Base-by-base conservation (phyloP, 2,888 invertebrate species). In the Melanophora roralis region DNA sequence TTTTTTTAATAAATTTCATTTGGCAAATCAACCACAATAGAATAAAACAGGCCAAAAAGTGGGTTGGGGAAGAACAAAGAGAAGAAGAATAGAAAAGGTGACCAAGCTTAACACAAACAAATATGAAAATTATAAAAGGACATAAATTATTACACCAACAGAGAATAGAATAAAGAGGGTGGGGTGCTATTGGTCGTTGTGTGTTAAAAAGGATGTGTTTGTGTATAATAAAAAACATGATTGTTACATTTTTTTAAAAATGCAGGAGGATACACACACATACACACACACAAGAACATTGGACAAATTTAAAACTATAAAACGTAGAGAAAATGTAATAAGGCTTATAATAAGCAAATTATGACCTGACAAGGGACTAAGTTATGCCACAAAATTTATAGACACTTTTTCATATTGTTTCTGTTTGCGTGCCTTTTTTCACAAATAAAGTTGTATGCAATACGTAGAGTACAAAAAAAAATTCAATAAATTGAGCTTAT, bases 401-500 rank as follows among this genome's bases (percentile, higher is more conserved):
- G 86, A 83, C 82, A 85, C 82, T 79, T 80, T 75, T 69, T 80
- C 69, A 53, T 76, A 57, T 64, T 65, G 8, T 49, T 34, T 62
- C 38, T 34, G n/a, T 55, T n/a, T 27, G 27, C 27, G 27, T 5
- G 8, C 32, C 16, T n/a, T 49, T 23, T 36, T 32, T 27, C 23
- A 7, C 12, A 19, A 59, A 16, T 53, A 23, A 32, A 71, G 60
- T 60, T 40, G 73, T 59, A 60, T 60, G 36, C 32, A 27, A 67
- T 65, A n/a, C n/a, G n/a, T n/a, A 27, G 27, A 27, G 27, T 27
- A 6, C n/a, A n/a, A 36, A 55, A 59, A 45, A 71, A 75, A 69
- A 83, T 84, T 86, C 88, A 88, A 89, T 88, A 89, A 89, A 89
- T 88, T 88, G 85, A 86, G 85, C 86, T 86, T 87, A 87, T 89